These are phyloP conservation scores for Oreochromis spilurus DNA, from an alignment of 2,113 vertebrate species.

Conservation along the genomic window DNA sequence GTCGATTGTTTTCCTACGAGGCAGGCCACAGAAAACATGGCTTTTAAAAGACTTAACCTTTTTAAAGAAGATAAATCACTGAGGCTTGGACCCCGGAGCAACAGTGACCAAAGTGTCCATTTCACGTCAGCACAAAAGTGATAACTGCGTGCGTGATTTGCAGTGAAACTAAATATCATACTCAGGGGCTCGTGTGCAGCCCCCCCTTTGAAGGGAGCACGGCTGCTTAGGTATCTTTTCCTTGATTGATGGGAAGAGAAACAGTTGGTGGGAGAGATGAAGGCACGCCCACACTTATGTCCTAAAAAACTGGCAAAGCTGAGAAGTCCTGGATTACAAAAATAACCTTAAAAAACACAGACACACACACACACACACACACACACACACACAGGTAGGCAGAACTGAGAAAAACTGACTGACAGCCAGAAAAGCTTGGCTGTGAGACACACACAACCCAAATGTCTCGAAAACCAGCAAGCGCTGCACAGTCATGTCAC, in stretches of 20 bases:
- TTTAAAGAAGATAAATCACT: conserved; percentile 39
- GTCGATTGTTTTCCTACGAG: conserved; percentile 19
- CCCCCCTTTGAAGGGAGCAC: conserved; percentile 41
- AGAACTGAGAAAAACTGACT: background rate
- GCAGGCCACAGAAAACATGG: conserved; percentile 26
- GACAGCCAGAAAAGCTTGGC: background rate
- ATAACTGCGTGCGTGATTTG: conserved; percentile 42
- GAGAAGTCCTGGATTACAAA: background rate
- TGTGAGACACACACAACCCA: background rate
- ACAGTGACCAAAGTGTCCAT: conserved; percentile 48
- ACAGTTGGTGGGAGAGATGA: conserved; percentile 22
- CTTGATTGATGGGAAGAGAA: conserved; percentile 63
- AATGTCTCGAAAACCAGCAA: conserved; percentile 27
- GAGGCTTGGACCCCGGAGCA: conserved; percentile 18
- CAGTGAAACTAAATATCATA: conserved; percentile 56
- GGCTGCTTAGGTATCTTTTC: conserved; percentile 51
- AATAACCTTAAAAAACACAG: background rate
- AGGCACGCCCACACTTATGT: background rate
- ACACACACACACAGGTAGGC: background rate
- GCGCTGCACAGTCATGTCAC: conserved; percentile 34
- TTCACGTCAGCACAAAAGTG: conserved; percentile 57
- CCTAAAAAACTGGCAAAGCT: conserved; percentile 25
- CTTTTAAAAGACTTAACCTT: background rate
- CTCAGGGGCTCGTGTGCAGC: conserved; percentile 2
- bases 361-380: background rate